A percentile compares a stretch with the other conserved stretches of the same genome.
phyloP scores from a whole-genome alignment of 2,797 vertebrate species.

The Notamacropus eugenii region DNA sequence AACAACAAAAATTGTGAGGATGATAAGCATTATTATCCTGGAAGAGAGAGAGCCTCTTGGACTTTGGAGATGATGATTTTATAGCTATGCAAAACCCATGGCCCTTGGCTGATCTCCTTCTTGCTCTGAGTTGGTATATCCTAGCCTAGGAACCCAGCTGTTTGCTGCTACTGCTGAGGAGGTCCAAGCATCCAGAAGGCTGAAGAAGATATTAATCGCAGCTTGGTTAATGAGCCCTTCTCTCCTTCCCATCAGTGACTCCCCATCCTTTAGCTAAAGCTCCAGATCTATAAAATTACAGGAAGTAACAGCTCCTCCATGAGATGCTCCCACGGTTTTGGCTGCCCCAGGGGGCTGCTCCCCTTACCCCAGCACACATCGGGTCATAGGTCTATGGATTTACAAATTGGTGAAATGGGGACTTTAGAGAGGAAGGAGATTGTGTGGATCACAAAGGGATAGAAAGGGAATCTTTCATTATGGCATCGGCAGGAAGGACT shows the following conservation, averaged over 20 bases:
- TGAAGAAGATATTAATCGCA: not conserved
- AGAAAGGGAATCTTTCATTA: not conserved
- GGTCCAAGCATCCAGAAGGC: rapidly evolving
- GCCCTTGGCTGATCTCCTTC: not conserved
- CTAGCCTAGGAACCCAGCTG: not conserved
- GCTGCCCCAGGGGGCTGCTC: not conserved
- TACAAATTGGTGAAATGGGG: not conserved
- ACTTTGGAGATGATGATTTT: not conserved
- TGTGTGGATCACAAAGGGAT: not conserved
- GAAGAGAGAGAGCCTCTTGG: not conserved
- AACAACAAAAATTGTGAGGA: not conserved
- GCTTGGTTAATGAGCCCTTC: not conserved
- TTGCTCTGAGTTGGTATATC: not conserved
- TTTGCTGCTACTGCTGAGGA: not conserved
- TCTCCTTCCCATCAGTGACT: not conserved
- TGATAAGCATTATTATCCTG: not conserved
- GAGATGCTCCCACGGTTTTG: rapidly evolving
- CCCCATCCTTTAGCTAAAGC: not conserved
- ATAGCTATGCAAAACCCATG: not conserved
- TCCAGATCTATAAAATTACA: not conserved
- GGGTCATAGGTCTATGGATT: not conserved
- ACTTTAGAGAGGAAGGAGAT: not conserved
- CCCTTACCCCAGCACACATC: not conserved
- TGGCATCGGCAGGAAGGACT: not conserved
- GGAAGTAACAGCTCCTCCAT: not conserved